Base-by-base conservation (phyloP, 2,113 vertebrate species). In the Eudyptes chrysolophus region DNA sequence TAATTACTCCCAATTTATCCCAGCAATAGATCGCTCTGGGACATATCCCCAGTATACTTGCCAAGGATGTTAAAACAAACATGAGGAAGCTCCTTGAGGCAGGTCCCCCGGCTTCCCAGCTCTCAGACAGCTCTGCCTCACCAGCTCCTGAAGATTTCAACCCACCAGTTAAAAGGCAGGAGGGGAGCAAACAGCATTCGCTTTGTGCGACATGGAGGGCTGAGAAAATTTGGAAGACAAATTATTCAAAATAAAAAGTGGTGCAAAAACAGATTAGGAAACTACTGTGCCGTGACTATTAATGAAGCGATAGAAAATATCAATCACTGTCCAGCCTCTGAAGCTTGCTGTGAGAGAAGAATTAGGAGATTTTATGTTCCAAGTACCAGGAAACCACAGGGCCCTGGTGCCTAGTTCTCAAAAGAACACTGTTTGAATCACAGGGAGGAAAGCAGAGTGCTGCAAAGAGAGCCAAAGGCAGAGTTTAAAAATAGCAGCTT, bases 401-500 rank as follows among this genome's bases (percentile, higher is more conserved):
- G 92, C 92, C 91, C 72, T 66, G 75, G 89, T 86, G 76, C 94
- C 91, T 82, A 61, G 75, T 87, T 92, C 96, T 97, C 97, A 94
- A 94, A 95, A 96, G 96, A 87, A 69, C 94, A 97, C 90, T 96
- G 81, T 92, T 71, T 70, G 84, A 94, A 89, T 87, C 82, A 51
- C 93, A 68, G 51, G 40, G 94, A 94, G 79, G 85, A 61, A 76
- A 68, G 78, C 95, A 70, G 75, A 70, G 49, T 18, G 51, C 85
- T 85, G 88, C 92, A 77, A 75, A 92, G 65, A 76, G 69, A 87
- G 83, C 90, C 91, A 95, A 71, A 82, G 93, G 68, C 48, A 83
- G 60, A 79, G 66, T 92, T 96, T 95, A 97, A 97, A 97, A 97
- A 97, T 96, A 97, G 95, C 81, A 96, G 90, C 92, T 95, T 95